Percentiles rank a stretch among this genome's conserved stretches.
Evolutionary conservation across 2,888 invertebrate species (phyloP).

Genomic region (Philopedon plagiatum): DNA sequence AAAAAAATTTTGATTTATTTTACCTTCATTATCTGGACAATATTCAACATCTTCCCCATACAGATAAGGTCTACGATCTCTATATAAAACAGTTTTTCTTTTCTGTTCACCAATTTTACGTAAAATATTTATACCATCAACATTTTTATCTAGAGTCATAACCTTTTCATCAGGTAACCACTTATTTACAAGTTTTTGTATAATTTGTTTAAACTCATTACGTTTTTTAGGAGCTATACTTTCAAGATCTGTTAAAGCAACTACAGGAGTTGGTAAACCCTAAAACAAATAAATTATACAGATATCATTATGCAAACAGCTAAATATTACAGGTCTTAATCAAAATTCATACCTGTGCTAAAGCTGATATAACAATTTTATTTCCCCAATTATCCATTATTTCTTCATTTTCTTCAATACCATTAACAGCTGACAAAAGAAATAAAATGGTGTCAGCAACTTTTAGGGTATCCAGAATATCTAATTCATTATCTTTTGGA

Average conservation of each 20-base stretch:
- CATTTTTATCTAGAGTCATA: conserved; percentile 80
- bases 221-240: conserved; percentile 82
- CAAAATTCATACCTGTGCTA: conserved; percentile 77
- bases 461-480: conserved; percentile 86
- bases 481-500: conserved; percentile 79
- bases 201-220: conserved; percentile 76
- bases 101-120: conserved; percentile 86
- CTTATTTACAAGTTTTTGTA: conserved; percentile 77
- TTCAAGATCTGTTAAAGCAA: conserved; percentile 83
- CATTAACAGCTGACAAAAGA: conserved; percentile 78
- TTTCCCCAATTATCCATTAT: conserved; percentile 86
- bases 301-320: neutral
- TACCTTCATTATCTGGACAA: conserved; percentile 69
- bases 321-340: conserved; percentile 14
- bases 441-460: conserved; percentile 89
- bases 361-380: conserved; percentile 81
- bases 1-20: no score
- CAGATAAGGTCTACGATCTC: conserved; percentile 87
- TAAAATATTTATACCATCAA: conserved; percentile 83
- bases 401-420: conserved; percentile 72
- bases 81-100: conserved; percentile 79
- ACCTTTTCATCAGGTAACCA: conserved; percentile 89
- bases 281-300: conserved; percentile 55
- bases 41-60: conserved; percentile 86
- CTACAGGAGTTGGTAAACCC: conserved; percentile 83